Conservation (phyloP, 2,113 vertebrate species). For the Bujurquina vittata region DNA sequence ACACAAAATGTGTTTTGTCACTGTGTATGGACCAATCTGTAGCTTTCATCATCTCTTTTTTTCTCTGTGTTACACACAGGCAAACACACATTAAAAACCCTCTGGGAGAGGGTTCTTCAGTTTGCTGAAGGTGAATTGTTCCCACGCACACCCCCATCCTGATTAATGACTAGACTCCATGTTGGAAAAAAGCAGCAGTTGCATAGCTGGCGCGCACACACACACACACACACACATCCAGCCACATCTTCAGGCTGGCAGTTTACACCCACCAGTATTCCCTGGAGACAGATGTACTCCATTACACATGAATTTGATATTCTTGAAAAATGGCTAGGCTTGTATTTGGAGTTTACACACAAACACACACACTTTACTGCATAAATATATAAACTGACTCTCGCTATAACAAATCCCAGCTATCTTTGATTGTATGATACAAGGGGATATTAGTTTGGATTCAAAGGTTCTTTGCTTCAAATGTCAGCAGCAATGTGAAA, state of each 20-base stretch:
- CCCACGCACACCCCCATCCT: constrained; percentile 73
- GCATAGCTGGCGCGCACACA: constrained; percentile 1
- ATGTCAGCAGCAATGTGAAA: constrained; percentile 24
- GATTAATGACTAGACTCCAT: constrained; percentile 76
- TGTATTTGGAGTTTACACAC: constrained; percentile 26
- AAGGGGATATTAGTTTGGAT: not conserved
- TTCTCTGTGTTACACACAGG: constrained; percentile 6
- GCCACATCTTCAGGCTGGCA: constrained; percentile 53
- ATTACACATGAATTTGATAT: constrained; percentile 57
- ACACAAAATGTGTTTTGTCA: not conserved
- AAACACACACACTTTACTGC: not conserved
- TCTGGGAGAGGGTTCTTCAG: constrained; percentile 64
- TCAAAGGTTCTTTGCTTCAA: constrained; percentile 31
- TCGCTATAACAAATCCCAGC: not conserved
- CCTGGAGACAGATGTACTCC: constrained; percentile 51
- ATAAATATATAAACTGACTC: not conserved
- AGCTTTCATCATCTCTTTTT: not conserved
- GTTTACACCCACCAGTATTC: constrained; percentile 62
- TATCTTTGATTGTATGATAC: constrained; percentile 1
- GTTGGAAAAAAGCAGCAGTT: constrained; percentile 36
- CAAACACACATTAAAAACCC: constrained; percentile 28
- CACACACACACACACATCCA: constrained; percentile 1
- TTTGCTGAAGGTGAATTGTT: constrained; percentile 73
- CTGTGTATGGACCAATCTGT: not conserved
- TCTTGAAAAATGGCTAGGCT: constrained; percentile 14